Evolutionary conservation across 2,888 invertebrate genomes (phyloP), one percentile per base, ranked within the genome.

Genomic region (Calameuta idolon): DNA sequence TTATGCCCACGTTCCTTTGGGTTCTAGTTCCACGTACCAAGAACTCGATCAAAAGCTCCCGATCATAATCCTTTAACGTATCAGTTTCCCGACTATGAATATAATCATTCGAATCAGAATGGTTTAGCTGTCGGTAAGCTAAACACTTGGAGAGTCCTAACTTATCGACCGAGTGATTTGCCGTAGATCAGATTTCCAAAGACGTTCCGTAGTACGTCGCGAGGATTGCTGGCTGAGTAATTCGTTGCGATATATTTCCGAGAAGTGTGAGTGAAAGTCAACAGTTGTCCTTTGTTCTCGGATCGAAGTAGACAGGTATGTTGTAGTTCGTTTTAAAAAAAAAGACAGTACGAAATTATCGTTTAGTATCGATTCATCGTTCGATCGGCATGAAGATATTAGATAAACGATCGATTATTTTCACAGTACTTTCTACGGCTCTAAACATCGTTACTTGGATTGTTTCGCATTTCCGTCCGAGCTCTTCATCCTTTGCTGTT

Each of bases 201-300:
- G 69, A 33, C 69, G 33, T 69, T 69, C 69, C 31, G 12, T 31
- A 34, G 33, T 75, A 75, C 35, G 31, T 69, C 40, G 74, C 40
- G 76, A 68, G 76, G 74, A 34, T 69, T 75, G 55, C 34, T 69
- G 68, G 71, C 69, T 74, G 33, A 68, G 40, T 76, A 76, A 69
- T 68, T 75, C 12, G 71, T 81, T 76, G 78, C 77, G 77, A 79
- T 79, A 81, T 76, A 73, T 81, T 81, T 80, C 79, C 77, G 76
- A 77, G 79, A 79, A 79, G 79, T 80, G 77, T 79, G 68, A 77
- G 77, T 79, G 80, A 80, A 79, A 81, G 80, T 75, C 73, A 40
- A 75, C 74, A 75, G 79, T 79, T 79, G 77, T 80, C 77, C 80
- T 77, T 80, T 75, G 37, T 75, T 75, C 75, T 75, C 34, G 9